A percentile compares a stretch with the other conserved stretches of the same genome.
Evolutionary conservation across 2,113 vertebrate genomes (phyloP).

Genomic region (Hydrolagus affinis): DNA sequence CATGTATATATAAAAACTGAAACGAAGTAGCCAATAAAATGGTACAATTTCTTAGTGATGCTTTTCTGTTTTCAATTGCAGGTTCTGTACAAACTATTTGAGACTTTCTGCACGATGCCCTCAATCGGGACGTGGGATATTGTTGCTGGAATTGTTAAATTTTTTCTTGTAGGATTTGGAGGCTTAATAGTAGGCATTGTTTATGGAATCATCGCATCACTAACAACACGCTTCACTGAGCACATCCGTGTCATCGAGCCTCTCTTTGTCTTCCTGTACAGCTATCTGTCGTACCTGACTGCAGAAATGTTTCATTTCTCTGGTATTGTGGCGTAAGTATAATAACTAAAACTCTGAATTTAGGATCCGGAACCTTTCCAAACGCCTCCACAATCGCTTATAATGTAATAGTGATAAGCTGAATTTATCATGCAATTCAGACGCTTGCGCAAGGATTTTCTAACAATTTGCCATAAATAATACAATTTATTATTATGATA

Average conservation of each 20-base stretch:
- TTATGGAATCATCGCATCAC: slow-evolving; percentile 58
- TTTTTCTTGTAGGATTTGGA: slow-evolving; percentile 64
- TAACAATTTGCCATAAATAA: no score
- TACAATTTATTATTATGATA: no score
- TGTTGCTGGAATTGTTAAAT: slow-evolving; percentile 55
- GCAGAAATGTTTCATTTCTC: slow-evolving; percentile 73
- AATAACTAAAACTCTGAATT: not conserved
- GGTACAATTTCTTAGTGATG: slow-evolving; percentile 10
- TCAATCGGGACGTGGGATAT: slow-evolving; percentile 53
- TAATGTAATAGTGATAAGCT: no score
- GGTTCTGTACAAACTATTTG: slow-evolving; percentile 71
- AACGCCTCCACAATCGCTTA: no score
- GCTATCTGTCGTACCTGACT: slow-evolving; percentile 68
- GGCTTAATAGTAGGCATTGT: slow-evolving; percentile 58
- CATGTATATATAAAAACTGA: no score
- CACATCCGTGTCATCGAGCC: slow-evolving; percentile 64
- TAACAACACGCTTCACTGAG: slow-evolving; percentile 65
- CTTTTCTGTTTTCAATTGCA: slow-evolving; percentile 37
- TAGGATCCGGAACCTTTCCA: no score
- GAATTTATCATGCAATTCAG: no score
- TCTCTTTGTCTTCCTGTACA: slow-evolving; percentile 75
- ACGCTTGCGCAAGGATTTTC: no score
- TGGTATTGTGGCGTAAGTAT: slow-evolving; percentile 66
- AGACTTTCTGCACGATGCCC: slow-evolving; percentile 64
- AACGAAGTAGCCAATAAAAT: not conserved